Evolutionary conservation across 2,797 vertebrate genomes (phyloP).

Genomic region (Alfaro cultratus): DNA sequence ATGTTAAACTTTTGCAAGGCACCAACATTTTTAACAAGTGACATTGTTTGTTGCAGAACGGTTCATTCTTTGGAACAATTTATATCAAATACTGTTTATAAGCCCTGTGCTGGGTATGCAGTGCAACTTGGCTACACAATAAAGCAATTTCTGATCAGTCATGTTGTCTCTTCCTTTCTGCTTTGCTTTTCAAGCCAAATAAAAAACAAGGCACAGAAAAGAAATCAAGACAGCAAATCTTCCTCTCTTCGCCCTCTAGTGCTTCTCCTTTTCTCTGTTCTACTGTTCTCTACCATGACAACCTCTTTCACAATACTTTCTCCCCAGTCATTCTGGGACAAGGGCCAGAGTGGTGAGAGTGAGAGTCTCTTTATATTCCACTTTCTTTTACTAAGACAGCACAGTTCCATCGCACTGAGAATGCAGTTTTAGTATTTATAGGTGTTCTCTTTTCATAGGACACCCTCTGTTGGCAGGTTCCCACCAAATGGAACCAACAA

Average conservation of each 20-base stretch:
- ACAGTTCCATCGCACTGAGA: slow-evolving; percentile 44
- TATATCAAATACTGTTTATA: neutral
- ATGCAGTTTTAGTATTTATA: slow-evolving; percentile 19
- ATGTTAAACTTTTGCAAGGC: neutral
- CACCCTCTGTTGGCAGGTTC: slow-evolving; percentile 8
- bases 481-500: neutral
- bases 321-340: slow-evolving; percentile 45
- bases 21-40: neutral
- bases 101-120: neutral
- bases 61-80: neutral
- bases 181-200: slow-evolving; percentile 8
- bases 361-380: slow-evolving; percentile 33
- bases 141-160: neutral
- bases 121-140: slow-evolving; percentile 3
- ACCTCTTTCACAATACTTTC: slow-evolving; percentile 59
- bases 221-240: slow-evolving; percentile 47
- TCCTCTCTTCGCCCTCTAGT: slow-evolving; percentile 36
- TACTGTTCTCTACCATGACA: slow-evolving; percentile 56
- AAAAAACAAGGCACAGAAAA: slow-evolving; percentile 14
- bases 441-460: slow-evolving; percentile 23
- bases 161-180: slow-evolving; percentile 8
- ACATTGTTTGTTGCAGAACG: neutral
- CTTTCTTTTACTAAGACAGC: slow-evolving; percentile 35
- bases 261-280: slow-evolving; percentile 26
- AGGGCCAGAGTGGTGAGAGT: slow-evolving; percentile 52